phyloP scores from a whole-genome alignment of 2,113 vertebrate genomes.

The Alces alces region DNA sequence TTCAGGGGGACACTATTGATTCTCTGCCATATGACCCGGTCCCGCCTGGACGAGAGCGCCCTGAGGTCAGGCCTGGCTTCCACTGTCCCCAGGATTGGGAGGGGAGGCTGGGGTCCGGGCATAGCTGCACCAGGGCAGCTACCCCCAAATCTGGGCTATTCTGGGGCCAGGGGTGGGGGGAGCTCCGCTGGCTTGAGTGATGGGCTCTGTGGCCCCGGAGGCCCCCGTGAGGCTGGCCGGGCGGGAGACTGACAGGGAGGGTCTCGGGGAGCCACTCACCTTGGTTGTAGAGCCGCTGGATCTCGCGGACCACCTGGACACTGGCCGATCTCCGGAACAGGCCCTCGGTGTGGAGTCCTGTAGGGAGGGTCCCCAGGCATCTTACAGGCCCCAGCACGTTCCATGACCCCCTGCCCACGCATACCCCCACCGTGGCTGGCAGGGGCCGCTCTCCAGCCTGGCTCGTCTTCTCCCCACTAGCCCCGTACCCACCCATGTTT shows the following conservation, averaged over 20 bases:
- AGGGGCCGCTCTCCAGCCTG: accelerated
- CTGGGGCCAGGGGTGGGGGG: accelerated
- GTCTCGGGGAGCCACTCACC: slow-evolving; percentile 74
- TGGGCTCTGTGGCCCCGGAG: background rate
- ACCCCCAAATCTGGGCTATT: accelerated
- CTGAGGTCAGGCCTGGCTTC: background rate
- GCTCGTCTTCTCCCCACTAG: accelerated
- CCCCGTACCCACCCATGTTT: background rate
- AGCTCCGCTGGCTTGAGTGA: accelerated
- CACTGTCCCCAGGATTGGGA: accelerated
- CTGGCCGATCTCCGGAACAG: slow-evolving; percentile 89
- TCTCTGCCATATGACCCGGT: background rate
- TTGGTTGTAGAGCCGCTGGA: slow-evolving; percentile 88
- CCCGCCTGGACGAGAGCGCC: accelerated
- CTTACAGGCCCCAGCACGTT: background rate
- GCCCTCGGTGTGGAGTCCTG: slow-evolving; percentile 87
- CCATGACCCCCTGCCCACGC: accelerated
- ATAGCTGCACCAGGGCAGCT: accelerated
- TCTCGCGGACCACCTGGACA: slow-evolving; percentile 83
- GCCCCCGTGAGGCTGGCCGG: accelerated
- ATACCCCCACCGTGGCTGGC: background rate
- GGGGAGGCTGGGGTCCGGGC: no score
- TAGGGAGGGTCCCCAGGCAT: background rate
- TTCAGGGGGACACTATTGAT: accelerated
- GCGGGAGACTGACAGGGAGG: accelerated